These are phyloP conservation scores for Timema podura DNA, from an alignment of 2,888 invertebrate genomes.

Conservation along the genomic window DNA sequence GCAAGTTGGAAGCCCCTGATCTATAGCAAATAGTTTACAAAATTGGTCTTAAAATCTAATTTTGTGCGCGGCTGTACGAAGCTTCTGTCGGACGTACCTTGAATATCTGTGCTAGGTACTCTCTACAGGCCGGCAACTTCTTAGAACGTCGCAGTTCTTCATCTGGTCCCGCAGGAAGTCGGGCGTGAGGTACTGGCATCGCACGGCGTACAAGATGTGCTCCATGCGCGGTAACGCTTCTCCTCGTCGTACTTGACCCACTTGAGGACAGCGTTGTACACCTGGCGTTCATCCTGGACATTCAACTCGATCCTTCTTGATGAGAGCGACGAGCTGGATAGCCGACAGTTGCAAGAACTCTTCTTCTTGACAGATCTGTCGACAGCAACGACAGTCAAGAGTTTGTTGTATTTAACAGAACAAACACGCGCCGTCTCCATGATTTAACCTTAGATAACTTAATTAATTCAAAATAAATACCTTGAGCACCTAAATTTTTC, in stretches of 20 bases:
- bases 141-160: slow-evolving; percentile 84
- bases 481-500: not conserved
- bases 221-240: slow-evolving; percentile 79
- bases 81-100: slow-evolving; percentile 49
- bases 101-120: slow-evolving; percentile 85
- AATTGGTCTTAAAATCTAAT: too few relatives aligned
- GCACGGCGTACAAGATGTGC: slow-evolving; percentile 79
- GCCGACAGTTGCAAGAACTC: slow-evolving; percentile 82
- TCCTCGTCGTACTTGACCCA: slow-evolving; percentile 90
- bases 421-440: not conserved
- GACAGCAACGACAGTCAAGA: slow-evolving; percentile 17
- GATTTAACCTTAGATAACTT: not conserved
- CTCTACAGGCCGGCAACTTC: slow-evolving; percentile 83
- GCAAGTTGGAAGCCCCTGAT: too few relatives aligned
- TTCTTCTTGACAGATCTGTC: slow-evolving; percentile 82
- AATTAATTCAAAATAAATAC: not conserved
- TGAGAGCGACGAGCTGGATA: slow-evolving; percentile 74
- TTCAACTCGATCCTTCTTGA: slow-evolving; percentile 87
- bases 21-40: too few relatives aligned
- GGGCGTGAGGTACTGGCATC: slow-evolving; percentile 89
- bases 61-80: too few relatives aligned
- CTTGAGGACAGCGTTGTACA: slow-evolving; percentile 84
- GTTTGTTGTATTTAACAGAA: not conserved
- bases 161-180: slow-evolving; percentile 88
- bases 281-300: slow-evolving; percentile 87